A percentile compares a stretch with the other conserved stretches of the same genome.
These are phyloP conservation scores for Leucozona laternaria DNA, from an alignment of 2,888 invertebrate species.

Conservation along the genomic window DNA sequence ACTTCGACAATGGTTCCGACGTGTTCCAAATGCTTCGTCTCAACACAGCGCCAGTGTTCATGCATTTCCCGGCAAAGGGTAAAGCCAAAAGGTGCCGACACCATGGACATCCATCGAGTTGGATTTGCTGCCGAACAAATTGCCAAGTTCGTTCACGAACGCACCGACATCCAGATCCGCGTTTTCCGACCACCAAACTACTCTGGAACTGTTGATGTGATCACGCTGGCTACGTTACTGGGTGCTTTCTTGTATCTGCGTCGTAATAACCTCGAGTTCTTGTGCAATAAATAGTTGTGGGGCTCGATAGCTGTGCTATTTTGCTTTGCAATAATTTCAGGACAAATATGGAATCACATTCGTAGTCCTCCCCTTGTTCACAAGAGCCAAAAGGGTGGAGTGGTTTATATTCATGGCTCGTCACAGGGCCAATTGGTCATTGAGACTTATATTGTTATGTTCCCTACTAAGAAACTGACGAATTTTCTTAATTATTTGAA, in stretches of 20 bases:
- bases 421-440: constrained; percentile 98
- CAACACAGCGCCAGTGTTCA: constrained; percentile 99
- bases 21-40: constrained; percentile 96
- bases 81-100: constrained; percentile 96
- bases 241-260: constrained; percentile 96
- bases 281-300: constrained; percentile 99
- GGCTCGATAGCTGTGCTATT: constrained; percentile 95
- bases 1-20: constrained; percentile 99
- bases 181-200: constrained; percentile 99
- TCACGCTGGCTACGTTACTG: constrained; percentile 92
- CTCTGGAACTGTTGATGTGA: constrained; percentile 95
- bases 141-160: constrained; percentile 97
- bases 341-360: constrained; percentile 99
- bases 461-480: constrained; percentile 91
- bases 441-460: constrained; percentile 98
- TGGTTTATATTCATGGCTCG: constrained; percentile 97
- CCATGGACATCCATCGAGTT: constrained; percentile 97
- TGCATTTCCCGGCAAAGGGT: constrained; percentile 99
- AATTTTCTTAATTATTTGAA: neutral
- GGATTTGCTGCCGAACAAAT: constrained; percentile 98
- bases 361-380: constrained; percentile 98
- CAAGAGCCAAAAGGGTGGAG: constrained; percentile 94
- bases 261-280: constrained; percentile 97
- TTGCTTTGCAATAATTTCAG: constrained; percentile 98
- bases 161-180: constrained; percentile 97